A percentile compares a stretch with the other conserved stretches of the same genome.
phyloP scores from a whole-genome alignment of 1,140 invertebrate genomes.

The Coelopa frigida region DNA sequence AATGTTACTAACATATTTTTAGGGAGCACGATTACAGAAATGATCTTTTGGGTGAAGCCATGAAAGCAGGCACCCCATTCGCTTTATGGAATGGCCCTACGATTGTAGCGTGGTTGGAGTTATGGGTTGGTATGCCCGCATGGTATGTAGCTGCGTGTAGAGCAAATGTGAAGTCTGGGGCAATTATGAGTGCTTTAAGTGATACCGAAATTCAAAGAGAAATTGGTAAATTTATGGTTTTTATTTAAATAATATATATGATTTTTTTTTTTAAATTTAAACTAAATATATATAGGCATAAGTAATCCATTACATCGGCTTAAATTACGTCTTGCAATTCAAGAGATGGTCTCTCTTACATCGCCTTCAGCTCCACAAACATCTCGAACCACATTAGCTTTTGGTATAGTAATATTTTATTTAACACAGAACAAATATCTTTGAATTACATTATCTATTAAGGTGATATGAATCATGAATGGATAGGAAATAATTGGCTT shows the following conservation, averaged over 20 bases:
- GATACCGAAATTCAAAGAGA: constrained; percentile 99
- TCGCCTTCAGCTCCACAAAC: constrained; percentile 94
- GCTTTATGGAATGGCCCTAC: constrained; percentile 99
- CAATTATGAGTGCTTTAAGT: constrained; percentile 98
- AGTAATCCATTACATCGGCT: constrained; percentile 97
- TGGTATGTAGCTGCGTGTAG: constrained; percentile 99
- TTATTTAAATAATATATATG: no score
- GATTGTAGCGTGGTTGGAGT: constrained; percentile 98
- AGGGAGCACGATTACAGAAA: constrained; percentile 69
- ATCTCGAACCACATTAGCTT: constrained; percentile 89
- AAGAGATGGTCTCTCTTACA: constrained; percentile 99
- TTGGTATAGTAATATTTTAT: constrained; percentile 54
- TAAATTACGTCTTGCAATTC: constrained; percentile 94
- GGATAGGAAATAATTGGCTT: constrained; percentile 99
- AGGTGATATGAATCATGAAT: constrained; percentile 99
- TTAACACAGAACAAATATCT: constrained; percentile 9
- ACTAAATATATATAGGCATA: constrained; percentile 43
- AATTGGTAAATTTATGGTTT: constrained; percentile 80
- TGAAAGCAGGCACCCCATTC: constrained; percentile 99
- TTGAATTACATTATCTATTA: not conserved
- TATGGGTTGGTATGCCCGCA: constrained; percentile 99
- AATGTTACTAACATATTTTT: constrained; percentile 3
- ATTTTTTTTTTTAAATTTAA: no score
- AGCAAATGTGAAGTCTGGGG: constrained; percentile 98
- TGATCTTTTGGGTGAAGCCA: constrained; percentile 93